Conservation (phyloP, 2,888 invertebrate genomes). For the Crocallis elinguaria region DNA sequence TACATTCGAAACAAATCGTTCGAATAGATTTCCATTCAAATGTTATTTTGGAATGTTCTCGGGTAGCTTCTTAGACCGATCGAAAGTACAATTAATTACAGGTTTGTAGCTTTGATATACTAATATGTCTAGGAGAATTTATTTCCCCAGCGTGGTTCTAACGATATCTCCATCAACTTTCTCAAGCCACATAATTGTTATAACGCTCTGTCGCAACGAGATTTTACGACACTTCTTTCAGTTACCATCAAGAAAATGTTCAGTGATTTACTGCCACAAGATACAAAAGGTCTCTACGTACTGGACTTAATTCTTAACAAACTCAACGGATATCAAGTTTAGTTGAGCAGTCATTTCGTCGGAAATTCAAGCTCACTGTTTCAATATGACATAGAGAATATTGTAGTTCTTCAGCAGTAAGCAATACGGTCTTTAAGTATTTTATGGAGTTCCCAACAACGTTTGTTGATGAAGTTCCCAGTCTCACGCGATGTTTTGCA, state of each 20-base stretch:
- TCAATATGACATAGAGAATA: background rate
- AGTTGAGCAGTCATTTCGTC: conserved; percentile 14
- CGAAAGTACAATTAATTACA: too few species aligned
- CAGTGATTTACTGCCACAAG: too few species aligned
- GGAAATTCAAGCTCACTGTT: conserved; percentile 8
- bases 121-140: conserved; percentile 12
- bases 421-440: conserved; percentile 6
- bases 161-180: conserved; percentile 48
- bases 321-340: conserved; percentile 43
- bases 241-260: too few species aligned
- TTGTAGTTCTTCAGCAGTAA: background rate
- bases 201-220: background rate
- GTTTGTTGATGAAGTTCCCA: conserved; percentile 49
- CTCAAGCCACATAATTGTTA: conserved; percentile 48
- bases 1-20: too few species aligned
- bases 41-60: too few species aligned
- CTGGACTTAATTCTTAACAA: conserved; percentile 2
- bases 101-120: too few species aligned
- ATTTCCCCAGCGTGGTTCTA: conserved; percentile 29
- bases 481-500: conserved; percentile 63
- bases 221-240: background rate
- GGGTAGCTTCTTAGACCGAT: too few species aligned
- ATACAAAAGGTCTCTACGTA: background rate
- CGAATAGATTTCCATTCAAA: too few species aligned
- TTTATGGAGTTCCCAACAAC: conserved; percentile 12